Evolutionary conservation across 2,797 vertebrate genomes (phyloP), one percentile per base, ranked within the genome.

Genomic region (Crenuchus spilurus): DNA sequence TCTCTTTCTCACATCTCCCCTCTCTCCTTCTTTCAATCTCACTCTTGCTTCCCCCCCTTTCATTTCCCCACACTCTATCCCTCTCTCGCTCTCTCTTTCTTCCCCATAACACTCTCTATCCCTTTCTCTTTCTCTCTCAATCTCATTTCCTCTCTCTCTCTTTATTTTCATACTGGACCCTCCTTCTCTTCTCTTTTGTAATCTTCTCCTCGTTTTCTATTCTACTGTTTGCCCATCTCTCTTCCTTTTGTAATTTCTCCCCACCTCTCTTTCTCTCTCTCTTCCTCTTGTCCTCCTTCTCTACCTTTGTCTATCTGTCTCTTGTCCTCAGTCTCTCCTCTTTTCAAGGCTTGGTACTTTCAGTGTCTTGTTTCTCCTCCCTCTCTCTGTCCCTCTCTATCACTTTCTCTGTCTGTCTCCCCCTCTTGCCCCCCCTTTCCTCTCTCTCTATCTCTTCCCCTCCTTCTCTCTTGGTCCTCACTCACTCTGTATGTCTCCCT

Each of bases 1-100:
- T 73, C 20, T 2, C 58, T 65, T 63, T 82, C 76, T 81, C 81
- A n/a, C n/a, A n/a, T 82, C 82, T 77, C 49, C 37, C 48, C 37
- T 22, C 57, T 52, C 44, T 20, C n/a, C 13, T 13, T n/a, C 10
- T 6, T 35, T 24, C 13, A 0, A 4, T 6, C 51, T 46, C 49
- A 10, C 16, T 26, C n/a, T n/a, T n/a, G n/a, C n/a, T n/a, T 20
- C 18, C 1, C 3, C 14, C 41, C 8, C 18, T 37, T 8, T 46
- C 6, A 39, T 24, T 24, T 49, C 77, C 70, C 41, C 46, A 18
- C 14, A 9, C 20, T 30, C 9, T 18, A 18, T 28, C 24, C 30
- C 42, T 33, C 51, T 58, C 37, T 22, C 20, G 14, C 18, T 20
- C 14, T 1, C 37, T 31, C 18, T 3, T 18, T 6, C 51, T 46